Base-by-base conservation (phyloP, 2,888 invertebrate genomes). In the Leistus spinibarbis region DNA sequence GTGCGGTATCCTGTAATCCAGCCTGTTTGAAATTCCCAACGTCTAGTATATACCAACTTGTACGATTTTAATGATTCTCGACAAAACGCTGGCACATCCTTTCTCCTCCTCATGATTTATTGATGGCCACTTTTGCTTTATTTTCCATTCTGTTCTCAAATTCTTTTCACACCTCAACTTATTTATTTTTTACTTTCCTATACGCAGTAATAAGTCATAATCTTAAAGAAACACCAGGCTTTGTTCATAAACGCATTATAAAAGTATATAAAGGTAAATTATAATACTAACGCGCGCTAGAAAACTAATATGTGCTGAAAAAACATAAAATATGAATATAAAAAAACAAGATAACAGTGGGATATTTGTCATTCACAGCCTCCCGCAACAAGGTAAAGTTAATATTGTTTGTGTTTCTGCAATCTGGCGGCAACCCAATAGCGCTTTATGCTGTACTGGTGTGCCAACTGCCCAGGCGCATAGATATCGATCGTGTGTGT, bases 361-460 rank as follows among this genome's bases (percentile, higher is more conserved):
- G n/a, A n/a, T n/a, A 60, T 69, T 23, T 24, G 23, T 56, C 57
- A 69, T 69, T 69, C 24, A 56, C 69, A 69, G 69, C 69, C 17
- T 57, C 69, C 23, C 40, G 7, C n/a, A 69, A 69, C 69, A 69
- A 71, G 23, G 54, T 54, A 24, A 16, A 64, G 64, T 54, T 54
- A n/a, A 71, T 54, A 65, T 64, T 65, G 57, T 73, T 67, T 73
- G 73, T 67, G 54, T 67, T 71, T 71, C 24, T 64, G 23, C 54
- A 71, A 71, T 71, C 71, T 70, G 71, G 54, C 71, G 54, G 71
- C 54, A 64, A 56, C 74, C 74, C 74, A 68, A 40, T 24, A 40
- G 57, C 22, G 69, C 22, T 57, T 20, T 74, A 16, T 9, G 53
- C 0, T 22, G 40, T 22, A 19, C 63, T 24, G 62, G 63, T 19